phyloP scores from a whole-genome alignment of 1,140 invertebrate genomes.

The Drosophila ogumai region DNA sequence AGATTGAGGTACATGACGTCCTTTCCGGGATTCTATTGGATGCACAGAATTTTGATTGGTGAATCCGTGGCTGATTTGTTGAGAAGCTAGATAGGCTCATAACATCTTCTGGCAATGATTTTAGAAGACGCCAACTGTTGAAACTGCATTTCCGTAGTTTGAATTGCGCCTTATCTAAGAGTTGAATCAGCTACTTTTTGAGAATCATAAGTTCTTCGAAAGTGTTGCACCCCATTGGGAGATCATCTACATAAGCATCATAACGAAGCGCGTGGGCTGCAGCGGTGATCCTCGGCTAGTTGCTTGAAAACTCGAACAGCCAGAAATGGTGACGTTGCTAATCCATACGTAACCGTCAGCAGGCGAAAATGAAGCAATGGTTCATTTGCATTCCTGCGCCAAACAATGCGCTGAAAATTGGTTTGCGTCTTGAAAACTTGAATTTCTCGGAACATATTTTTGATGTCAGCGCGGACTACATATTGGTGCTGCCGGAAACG shows the following conservation, averaged over 20 bases:
- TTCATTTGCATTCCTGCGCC: neutral
- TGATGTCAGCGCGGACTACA: neutral
- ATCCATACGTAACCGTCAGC: neutral
- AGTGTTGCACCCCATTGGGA: too few relatives aligned
- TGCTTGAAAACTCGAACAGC: too few relatives aligned
- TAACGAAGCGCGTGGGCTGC: too few relatives aligned
- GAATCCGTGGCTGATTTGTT: neutral
- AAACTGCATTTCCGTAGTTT: neutral
- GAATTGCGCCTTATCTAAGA: too few relatives aligned
- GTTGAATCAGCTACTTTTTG: too few relatives aligned
- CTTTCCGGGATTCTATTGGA: neutral
- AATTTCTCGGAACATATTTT: neutral
- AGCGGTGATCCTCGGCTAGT: too few relatives aligned
- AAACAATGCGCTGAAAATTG: neutral
- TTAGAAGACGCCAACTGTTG: neutral
- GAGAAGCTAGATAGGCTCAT: too few relatives aligned
- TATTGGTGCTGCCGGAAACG: neutral
- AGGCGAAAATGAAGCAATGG: neutral
- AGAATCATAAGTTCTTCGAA: too few relatives aligned
- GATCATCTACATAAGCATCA: too few relatives aligned
- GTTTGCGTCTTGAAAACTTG: neutral
- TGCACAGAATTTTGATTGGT: neutral
- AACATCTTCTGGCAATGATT: neutral
- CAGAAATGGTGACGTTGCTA: too few relatives aligned
- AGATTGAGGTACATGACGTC: neutral